These are phyloP conservation scores for Calidris pygmaea DNA, from an alignment of 2,113 vertebrate genomes.

Conservation along the genomic window DNA sequence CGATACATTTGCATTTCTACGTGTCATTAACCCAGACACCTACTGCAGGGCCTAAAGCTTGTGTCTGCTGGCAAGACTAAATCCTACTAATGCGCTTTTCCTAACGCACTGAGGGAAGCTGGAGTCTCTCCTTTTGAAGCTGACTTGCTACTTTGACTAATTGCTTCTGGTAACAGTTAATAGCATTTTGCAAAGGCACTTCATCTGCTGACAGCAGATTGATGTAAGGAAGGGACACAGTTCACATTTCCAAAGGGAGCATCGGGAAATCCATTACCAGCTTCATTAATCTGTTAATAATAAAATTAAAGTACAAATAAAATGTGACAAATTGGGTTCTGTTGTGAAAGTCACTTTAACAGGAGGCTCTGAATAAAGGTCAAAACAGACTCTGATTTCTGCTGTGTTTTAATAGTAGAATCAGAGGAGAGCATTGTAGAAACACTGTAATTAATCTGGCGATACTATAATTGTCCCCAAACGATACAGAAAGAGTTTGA, in stretches of 20 bases:
- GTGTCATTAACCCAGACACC: conserved; percentile 35
- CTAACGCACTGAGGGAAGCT: not conserved
- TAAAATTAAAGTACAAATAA: conserved; percentile 72
- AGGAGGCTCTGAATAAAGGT: conserved; percentile 52
- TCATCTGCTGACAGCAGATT: conserved; percentile 61
- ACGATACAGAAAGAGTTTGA: not conserved
- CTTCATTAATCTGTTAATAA: conserved; percentile 68
- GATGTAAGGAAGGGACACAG: conserved; percentile 52
- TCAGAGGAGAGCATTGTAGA: conserved; percentile 24
- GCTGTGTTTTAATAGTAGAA: conserved; percentile 18
- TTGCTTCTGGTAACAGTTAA: conserved; percentile 65
- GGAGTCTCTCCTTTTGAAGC: conserved; percentile 26
- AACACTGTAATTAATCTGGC: conserved; percentile 42
- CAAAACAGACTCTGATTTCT: conserved; percentile 45
- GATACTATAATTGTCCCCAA: conserved; percentile 35
- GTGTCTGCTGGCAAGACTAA: conserved; percentile 27
- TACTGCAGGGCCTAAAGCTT: not conserved
- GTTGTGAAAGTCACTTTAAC: conserved; percentile 54
- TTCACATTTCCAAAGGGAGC: conserved; percentile 62
- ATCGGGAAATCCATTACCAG: conserved; percentile 57
- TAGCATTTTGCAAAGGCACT: conserved; percentile 53
- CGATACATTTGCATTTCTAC: conserved; percentile 20
- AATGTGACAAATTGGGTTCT: conserved; percentile 56
- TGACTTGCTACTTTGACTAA: conserved; percentile 55
- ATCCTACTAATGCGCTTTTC: conserved; percentile 32